These are phyloP conservation scores for Cranoglanis bouderius DNA, from an alignment of 2,113 vertebrate species.

Conservation along the genomic window DNA sequence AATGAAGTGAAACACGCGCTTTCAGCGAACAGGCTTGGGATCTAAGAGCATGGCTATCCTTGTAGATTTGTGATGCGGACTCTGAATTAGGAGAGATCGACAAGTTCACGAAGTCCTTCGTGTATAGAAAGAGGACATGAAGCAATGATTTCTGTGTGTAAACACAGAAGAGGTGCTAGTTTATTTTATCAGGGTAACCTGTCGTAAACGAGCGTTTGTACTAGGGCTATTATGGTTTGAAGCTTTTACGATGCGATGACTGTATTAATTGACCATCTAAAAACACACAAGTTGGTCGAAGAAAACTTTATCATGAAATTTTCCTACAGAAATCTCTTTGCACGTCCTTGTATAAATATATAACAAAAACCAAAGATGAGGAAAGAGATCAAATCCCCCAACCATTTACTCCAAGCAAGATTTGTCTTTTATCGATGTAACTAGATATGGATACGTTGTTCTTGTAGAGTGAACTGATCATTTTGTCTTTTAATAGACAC, in stretches of 20 bases:
- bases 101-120: slow-evolving; percentile 24
- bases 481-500: neutral
- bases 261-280: neutral
- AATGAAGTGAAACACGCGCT: neutral
- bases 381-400: too few relatives aligned
- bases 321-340: too few relatives aligned
- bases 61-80: neutral
- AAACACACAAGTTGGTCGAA: too few relatives aligned
- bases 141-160: neutral
- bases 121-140: neutral
- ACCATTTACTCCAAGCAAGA: neutral
- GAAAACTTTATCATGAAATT: too few relatives aligned
- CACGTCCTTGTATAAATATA: too few relatives aligned
- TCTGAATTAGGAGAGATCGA: slow-evolving; percentile 8
- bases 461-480: neutral
- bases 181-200: neutral
- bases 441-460: neutral
- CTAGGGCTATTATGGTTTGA: neutral
- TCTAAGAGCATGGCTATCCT: neutral
- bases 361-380: too few relatives aligned
- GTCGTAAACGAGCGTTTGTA: neutral
- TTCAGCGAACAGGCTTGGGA: neutral
- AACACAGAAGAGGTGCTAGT: neutral
- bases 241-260: neutral
- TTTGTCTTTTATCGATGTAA: neutral